phyloP scores from a whole-genome alignment of 2,113 vertebrate species.

The Formicarius rufipectus region DNA sequence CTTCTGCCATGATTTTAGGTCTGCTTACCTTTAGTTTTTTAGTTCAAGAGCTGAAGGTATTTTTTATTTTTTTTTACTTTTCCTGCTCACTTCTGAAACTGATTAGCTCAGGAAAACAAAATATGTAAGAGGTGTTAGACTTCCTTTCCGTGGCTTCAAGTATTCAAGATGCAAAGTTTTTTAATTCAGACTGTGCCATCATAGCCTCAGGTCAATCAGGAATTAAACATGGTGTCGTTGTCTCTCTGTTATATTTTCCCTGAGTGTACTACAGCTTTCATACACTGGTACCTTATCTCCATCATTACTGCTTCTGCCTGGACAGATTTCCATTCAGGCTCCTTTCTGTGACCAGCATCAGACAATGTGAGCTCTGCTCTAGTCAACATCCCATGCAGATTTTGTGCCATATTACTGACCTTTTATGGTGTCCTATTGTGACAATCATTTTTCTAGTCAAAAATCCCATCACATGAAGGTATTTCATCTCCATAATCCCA shows the following conservation, averaged over 20 bases:
- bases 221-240: neutral
- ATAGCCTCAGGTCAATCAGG: neutral
- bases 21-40: neutral
- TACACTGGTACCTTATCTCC: neutral
- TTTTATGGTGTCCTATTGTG: neutral
- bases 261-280: neutral
- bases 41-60: neutral
- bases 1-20: neutral
- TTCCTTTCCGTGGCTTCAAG: neutral
- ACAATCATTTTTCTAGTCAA: neutral
- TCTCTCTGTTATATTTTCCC: neutral
- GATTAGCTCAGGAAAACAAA: neutral
- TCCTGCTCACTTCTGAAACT: neutral
- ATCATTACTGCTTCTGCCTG: neutral
- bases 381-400: neutral
- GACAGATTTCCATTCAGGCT: neutral
- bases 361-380: neutral
- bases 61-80: neutral
- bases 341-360: neutral
- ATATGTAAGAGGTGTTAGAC: neutral
- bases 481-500: slow-evolving; percentile 19
- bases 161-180: neutral
- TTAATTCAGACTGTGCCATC: neutral
- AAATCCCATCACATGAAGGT: neutral
- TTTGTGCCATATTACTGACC: neutral